Evolutionary conservation across 2,113 vertebrate species (phyloP), one percentile per base, ranked within the genome.

Genomic region (Xenus cinereus): DNA sequence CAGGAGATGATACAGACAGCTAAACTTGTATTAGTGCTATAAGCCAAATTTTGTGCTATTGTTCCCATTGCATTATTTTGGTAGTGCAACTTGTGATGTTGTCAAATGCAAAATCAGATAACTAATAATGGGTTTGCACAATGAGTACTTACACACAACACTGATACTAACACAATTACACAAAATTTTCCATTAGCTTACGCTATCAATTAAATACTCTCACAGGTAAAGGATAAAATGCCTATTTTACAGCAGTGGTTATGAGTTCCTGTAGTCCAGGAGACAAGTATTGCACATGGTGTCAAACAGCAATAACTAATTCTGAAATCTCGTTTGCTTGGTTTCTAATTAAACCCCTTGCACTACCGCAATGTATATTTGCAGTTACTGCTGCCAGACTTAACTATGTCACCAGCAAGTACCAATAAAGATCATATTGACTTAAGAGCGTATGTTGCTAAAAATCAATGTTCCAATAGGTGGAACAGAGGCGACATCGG

Each of bases 401-500:
- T 54, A 53, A 57, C 74, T 88, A 26, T 11, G 45, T 64, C 78
- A 67, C 51, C 57, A 94, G 62, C 33, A 87, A 77, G 41, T 41
- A 72, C 30, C 51, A 93, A 59, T 82, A 91, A 75, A 76, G 64
- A 84, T n/a, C 57, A 24, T 64, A 91, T 6, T 76, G 85, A 96
- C 87, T 86, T 86, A 94, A 88, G 69, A 71, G 41, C 35, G 27
- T 48, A 63, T 30, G 33, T 17, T 56, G n/a, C 41, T 87, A 91
- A 86, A 96, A 97, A 89, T 90, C 91, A 90, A 24, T 63, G 91
- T 90, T 97, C 64, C 90, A 95, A 89, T 56, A 96, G 62, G 84
- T 80, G 75, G 72, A 96, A 90, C 68, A 97, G 84, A 97, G 77
- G 73, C 16, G 12, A 95, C 69, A 90, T 66, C 63, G 89, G 73